Conservation (phyloP, 1,140 invertebrate genomes). For the Habropoda laboriosa region DNA sequence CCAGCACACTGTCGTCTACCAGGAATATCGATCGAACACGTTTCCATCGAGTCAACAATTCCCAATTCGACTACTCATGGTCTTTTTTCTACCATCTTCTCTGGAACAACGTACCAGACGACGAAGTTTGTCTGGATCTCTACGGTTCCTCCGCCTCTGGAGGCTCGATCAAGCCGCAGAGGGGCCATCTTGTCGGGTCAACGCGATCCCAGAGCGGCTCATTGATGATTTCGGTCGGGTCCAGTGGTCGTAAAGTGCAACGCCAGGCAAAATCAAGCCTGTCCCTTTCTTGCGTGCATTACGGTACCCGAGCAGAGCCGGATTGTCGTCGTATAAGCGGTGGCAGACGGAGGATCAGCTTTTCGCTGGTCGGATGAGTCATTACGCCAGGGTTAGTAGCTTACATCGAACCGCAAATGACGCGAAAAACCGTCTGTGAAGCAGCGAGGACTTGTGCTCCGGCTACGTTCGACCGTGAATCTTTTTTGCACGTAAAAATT, state of each 20-base stretch:
- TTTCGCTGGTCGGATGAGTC: slow-evolving; percentile 36
- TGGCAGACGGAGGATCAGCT: slow-evolving; percentile 43
- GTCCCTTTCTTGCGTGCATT: slow-evolving; percentile 57
- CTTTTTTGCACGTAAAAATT: slow-evolving; percentile 42
- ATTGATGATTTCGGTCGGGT: slow-evolving; percentile 63
- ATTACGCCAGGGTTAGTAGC: slow-evolving; percentile 34
- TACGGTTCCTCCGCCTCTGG: neutral
- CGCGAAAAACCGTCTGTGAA: slow-evolving; percentile 41
- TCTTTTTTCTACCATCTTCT: neutral
- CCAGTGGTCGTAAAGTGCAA: slow-evolving; percentile 37
- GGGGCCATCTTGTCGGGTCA: neutral
- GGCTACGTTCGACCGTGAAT: slow-evolving; percentile 10
- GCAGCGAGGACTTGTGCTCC: slow-evolving; percentile 20
- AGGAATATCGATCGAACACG: neutral
- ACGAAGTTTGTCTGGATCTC: too few species aligned
- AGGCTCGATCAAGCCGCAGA: neutral
- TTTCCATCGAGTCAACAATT: neutral
- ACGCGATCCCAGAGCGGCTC: slow-evolving; percentile 33
- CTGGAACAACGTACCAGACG: neutral
- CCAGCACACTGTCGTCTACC: neutral
- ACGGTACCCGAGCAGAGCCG: slow-evolving; percentile 53
- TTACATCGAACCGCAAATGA: slow-evolving; percentile 47
- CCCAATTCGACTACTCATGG: neutral
- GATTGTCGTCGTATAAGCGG: slow-evolving; percentile 48
- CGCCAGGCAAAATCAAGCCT: slow-evolving; percentile 48